Evolutionary conservation across 2,888 invertebrate species (phyloP), one percentile per base, ranked within the genome.

Genomic region (Chrysodeixis includens): DNA sequence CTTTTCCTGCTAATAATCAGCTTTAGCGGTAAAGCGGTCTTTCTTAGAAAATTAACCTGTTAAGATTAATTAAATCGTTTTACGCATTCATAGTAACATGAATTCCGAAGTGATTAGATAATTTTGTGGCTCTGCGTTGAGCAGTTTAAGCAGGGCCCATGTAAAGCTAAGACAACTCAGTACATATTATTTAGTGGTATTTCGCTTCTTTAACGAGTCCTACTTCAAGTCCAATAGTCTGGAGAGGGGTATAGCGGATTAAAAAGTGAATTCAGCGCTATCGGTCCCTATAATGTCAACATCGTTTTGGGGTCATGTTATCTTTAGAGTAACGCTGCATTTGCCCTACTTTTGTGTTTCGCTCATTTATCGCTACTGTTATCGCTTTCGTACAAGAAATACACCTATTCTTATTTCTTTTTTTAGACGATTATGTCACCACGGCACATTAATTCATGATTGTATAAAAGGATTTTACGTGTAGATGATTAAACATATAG

Each of bases 261-360:
- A 30, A 46, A 53, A 58, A 60, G 9, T 70, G 57, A 76, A 76
- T 79, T 59, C 30, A n/a, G 49, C 66, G 71, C 74, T 79, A 64
- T 66, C 58, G 59, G 71, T 49, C 59, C 66, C 66, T 55, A 74
- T 76, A 74, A 56, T 65, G 76, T 78, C 78, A 78, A 69, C 68
- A 73, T 30, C n/a, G 62, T 75, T 74, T 76, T 75, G 65, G 57
- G 79, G 74, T 71, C 68, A 22, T 63, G 63, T 77, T 76, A 74
- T 81, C 71, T 32, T 51, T 12, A 32, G 20, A 1, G 12, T 54
- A 52, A 40, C 52, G 58, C 59, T 70, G 65, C 26, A 66, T 56
- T 62, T 58, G 79, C 53, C 77, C 77, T 57, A 81, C 62, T 77
- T 79, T 53, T 35, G n/a, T 56, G 58, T 56, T 66, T 71, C 26